A percentile compares a stretch with the other conserved stretches of the same genome.
These are phyloP conservation scores for Lasaia peninsularis DNA, from an alignment of 1,140 invertebrate species.

Conservation along the genomic window DNA sequence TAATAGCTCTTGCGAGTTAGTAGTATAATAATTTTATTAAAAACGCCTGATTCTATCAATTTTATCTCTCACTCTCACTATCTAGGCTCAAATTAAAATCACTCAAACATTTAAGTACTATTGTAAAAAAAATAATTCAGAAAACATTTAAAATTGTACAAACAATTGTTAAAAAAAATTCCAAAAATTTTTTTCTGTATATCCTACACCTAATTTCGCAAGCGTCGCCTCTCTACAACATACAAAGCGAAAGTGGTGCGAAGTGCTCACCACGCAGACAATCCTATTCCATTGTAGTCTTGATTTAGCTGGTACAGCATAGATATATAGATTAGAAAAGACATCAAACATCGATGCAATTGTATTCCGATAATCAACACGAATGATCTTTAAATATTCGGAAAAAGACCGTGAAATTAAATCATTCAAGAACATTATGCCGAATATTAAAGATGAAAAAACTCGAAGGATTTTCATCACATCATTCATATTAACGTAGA, in stretches of 20 bases:
- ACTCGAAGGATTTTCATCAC: constrained; percentile 44
- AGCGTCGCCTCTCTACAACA: constrained; percentile 43
- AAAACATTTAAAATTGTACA: too few relatives aligned
- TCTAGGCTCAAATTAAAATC: too few relatives aligned
- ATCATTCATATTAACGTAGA: constrained; percentile 67
- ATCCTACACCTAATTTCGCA: constrained; percentile 49
- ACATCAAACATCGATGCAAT: background rate
- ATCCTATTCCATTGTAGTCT: constrained; percentile 56
- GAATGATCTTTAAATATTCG: too few relatives aligned
- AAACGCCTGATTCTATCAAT: too few relatives aligned
- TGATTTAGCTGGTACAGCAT: constrained; percentile 36
- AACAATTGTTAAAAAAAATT: too few relatives aligned
- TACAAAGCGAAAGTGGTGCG: constrained; percentile 59
- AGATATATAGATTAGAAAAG: background rate
- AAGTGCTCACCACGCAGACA: constrained; percentile 52
- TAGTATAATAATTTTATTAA: too few relatives aligned
- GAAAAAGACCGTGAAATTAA: constrained; percentile 16
- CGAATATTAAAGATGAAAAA: constrained; percentile 31
- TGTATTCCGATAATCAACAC: too few relatives aligned
- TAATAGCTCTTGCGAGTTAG: too few relatives aligned
- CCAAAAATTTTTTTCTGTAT: constrained; percentile 14
- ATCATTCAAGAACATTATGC: constrained; percentile 32
- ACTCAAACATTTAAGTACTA: too few relatives aligned
- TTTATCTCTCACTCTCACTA: too few relatives aligned
- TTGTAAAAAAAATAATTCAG: too few relatives aligned